Conservation (phyloP, 2,797 vertebrate genomes). For the Sebastes nivosus region DNA sequence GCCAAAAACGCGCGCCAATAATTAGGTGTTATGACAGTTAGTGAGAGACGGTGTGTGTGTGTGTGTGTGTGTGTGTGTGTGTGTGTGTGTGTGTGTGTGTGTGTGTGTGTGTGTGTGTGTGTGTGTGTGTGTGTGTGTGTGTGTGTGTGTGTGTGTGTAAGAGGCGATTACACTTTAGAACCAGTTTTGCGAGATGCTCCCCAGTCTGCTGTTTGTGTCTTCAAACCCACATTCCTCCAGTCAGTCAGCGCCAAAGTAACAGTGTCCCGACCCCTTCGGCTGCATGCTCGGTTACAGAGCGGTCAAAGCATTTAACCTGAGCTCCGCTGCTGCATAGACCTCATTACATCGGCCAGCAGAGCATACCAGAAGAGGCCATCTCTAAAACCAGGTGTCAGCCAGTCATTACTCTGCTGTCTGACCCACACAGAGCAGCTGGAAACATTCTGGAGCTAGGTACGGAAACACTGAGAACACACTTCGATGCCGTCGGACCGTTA, state of each 20-base stretch:
- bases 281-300: constrained; percentile 25
- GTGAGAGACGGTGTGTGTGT: constrained; percentile 1
- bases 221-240: constrained; percentile 43
- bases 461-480: constrained; percentile 48
- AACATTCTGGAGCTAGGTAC: constrained; percentile 16
- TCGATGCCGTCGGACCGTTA: background rate
- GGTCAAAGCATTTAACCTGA: constrained; percentile 74
- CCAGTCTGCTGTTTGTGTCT: constrained; percentile 43
- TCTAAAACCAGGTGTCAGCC: constrained; percentile 70
- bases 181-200: constrained; percentile 55
- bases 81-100: background rate
- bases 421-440: constrained; percentile 58
- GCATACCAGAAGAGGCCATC: constrained; percentile 55
- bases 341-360: constrained; percentile 61
- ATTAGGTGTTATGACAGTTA: constrained; percentile 32
- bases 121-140: background rate
- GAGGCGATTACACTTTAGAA: constrained; percentile 42
- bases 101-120: background rate
- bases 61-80: background rate
- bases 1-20: constrained; percentile 3
- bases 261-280: constrained; percentile 46
- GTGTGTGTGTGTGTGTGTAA: background rate
- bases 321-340: constrained; percentile 56
- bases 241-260: constrained; percentile 38
- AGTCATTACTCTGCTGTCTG: constrained; percentile 63